Conservation (phyloP, 2,888 invertebrate genomes). For the Digitonthophagus gazella region DNA sequence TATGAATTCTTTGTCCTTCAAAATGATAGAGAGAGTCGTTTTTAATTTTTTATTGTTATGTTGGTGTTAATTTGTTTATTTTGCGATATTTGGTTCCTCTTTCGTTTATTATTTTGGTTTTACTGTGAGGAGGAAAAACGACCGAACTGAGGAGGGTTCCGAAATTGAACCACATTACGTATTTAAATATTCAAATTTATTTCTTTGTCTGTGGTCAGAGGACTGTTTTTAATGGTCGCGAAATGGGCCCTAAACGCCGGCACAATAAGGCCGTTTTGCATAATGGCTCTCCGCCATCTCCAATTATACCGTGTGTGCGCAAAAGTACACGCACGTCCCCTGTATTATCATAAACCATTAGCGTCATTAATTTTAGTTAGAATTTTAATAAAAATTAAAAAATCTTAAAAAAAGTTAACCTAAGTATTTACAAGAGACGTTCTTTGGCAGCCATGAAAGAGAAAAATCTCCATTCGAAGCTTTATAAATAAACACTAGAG, state of each 20-base stretch:
- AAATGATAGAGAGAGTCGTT: no score
- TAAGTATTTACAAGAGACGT: no score
- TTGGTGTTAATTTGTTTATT: no score
- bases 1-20: no score
- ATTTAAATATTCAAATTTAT: slow-evolving; percentile 28
- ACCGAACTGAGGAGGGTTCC: background rate
- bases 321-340: slow-evolving; percentile 24
- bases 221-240: slow-evolving; percentile 17
- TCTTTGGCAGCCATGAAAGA: background rate
- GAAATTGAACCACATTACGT: background rate
- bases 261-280: slow-evolving; percentile 25
- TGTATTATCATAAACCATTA: slow-evolving; percentile 16
- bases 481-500: background rate
- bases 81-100: background rate
- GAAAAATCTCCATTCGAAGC: background rate
- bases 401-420: no score
- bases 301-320: slow-evolving; percentile 22
- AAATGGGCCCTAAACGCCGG: slow-evolving; percentile 19
- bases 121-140: background rate
- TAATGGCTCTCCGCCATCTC: slow-evolving; percentile 20
- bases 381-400: slow-evolving; percentile 18
- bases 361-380: slow-evolving; percentile 25
- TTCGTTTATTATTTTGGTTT: background rate
- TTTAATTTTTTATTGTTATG: no score
- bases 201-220: slow-evolving; percentile 26